A percentile compares a stretch with the other conserved stretches of the same genome.
Evolutionary conservation across 2,797 vertebrate species (phyloP).

Genomic region (Toxotes lorentzi): DNA sequence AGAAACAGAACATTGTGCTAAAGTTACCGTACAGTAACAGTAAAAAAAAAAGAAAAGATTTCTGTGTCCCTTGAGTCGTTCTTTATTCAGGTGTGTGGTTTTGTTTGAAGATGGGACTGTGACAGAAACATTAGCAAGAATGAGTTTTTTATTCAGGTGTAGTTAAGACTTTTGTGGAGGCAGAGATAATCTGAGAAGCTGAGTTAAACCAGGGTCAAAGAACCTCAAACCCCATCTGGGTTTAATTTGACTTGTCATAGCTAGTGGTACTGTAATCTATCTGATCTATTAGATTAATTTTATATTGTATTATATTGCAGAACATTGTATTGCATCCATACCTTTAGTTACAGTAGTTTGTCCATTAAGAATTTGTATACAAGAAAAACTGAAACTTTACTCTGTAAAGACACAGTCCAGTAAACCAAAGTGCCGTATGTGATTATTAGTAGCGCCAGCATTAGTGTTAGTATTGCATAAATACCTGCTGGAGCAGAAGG

Average conservation of each 20-base stretch:
- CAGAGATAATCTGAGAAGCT: not conserved
- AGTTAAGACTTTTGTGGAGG: not conserved
- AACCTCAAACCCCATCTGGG: not conserved
- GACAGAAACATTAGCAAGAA: no score
- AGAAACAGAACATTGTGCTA: not conserved
- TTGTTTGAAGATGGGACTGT: not conserved
- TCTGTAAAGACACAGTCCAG: not conserved
- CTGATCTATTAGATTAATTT: not conserved
- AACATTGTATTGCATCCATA: not conserved
- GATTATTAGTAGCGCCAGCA: not conserved
- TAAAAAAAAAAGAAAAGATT: no score
- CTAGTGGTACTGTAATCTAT: no score
- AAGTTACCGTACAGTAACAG: not conserved
- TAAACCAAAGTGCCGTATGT: not conserved
- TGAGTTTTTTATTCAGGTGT: not conserved
- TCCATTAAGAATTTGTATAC: not conserved
- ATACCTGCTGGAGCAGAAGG: conserved; percentile 95
- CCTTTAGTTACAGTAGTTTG: not conserved
- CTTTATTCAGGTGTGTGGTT: not conserved
- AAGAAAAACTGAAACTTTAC: not conserved
- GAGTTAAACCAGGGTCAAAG: not conserved
- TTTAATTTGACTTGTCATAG: not conserved
- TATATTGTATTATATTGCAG: not conserved
- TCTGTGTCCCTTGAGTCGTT: not conserved
- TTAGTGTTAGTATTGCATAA: not conserved